Percentiles rank a stretch among this genome's conserved stretches.
Evolutionary conservation across 2,113 vertebrate genomes (phyloP).

Genomic region (Prinia subflava): DNA sequence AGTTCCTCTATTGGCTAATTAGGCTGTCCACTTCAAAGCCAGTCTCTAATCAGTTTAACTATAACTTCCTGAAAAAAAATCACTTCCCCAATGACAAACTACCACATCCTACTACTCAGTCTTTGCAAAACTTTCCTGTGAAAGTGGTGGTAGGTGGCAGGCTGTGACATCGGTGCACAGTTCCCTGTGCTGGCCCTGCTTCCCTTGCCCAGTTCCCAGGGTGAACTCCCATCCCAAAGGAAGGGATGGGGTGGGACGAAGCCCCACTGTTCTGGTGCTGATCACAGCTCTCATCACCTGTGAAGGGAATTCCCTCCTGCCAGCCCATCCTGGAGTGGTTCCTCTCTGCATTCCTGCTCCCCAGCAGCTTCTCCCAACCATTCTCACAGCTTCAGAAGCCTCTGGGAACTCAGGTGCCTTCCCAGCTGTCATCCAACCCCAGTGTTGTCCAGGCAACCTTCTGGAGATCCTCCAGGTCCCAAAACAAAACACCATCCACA

Average conservation of each 20-base stretch:
- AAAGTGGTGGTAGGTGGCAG: background rate
- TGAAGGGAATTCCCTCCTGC: background rate
- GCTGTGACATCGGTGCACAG: background rate
- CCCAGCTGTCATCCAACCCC: background rate
- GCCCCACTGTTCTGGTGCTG: background rate
- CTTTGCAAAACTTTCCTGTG: background rate
- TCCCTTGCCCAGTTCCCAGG: background rate
- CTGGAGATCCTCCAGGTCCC: background rate
- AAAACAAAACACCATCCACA: background rate
- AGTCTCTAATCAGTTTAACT: too few relatives aligned
- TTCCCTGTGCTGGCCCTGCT: background rate
- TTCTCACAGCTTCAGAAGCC: fast-evolving
- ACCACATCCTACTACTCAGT: too few relatives aligned
- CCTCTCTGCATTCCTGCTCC: background rate
- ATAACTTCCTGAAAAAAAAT: too few relatives aligned
- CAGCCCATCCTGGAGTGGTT: fast-evolving
- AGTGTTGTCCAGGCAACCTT: fast-evolving
- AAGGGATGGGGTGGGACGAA: background rate
- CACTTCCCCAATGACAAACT: too few relatives aligned
- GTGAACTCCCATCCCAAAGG: background rate
- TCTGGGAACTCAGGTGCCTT: background rate
- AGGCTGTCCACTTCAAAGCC: too few relatives aligned
- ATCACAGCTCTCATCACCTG: background rate
- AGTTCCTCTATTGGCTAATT: too few relatives aligned
- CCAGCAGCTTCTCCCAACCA: background rate